Base-by-base conservation (phyloP, 2,113 vertebrate species). In the Pseudopodoces humilis region DNA sequence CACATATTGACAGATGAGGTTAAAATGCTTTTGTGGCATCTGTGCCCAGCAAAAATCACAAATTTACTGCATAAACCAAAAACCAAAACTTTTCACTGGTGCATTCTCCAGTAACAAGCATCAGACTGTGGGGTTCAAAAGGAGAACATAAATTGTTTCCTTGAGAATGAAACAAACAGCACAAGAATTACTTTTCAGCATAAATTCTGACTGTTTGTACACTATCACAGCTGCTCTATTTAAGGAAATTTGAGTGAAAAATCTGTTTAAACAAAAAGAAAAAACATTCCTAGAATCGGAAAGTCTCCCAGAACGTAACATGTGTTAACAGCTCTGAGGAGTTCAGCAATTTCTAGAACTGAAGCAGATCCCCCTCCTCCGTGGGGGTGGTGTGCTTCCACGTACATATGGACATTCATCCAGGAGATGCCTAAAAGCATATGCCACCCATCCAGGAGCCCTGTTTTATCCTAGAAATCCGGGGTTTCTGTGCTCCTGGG, bases 121-220 rank as follows among this genome's bases (percentile, higher is more conserved):
- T 59, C 37, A 41, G 65, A 31, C 41, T 81, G 52, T 4, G n/a
- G 55, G 33, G 44, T 74, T 86, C 79, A 63, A 88, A 91, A n/a
- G 2, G 21, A 83, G 67, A 81, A 82, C 72, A 63, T 3, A 67
- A 90, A 91, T 62, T 41, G 71, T 70, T 63, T 86, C 71, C 59
- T 77, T 37, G 25, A 52, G 53, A 76, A 27, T 5, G 27, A 72
- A 90, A 76, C 53, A 85, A 94, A 92, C 37, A 63, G 67, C 67
- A 52, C 56, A 83, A 88, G 70, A 86, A 83, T 13, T 19, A 71
- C 64, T 93, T 81, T 60, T 64, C 90, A 92, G 63, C 86, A 92
- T 52, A 59, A 70, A 83, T 70, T 74, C 27, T 41, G 62, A 82
- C 82, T 92, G 90, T 93, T 92, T 89, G 62, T 47, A 93, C 81